Base-by-base conservation (phyloP, 2,888 invertebrate species). In the Empis livida region DNA sequence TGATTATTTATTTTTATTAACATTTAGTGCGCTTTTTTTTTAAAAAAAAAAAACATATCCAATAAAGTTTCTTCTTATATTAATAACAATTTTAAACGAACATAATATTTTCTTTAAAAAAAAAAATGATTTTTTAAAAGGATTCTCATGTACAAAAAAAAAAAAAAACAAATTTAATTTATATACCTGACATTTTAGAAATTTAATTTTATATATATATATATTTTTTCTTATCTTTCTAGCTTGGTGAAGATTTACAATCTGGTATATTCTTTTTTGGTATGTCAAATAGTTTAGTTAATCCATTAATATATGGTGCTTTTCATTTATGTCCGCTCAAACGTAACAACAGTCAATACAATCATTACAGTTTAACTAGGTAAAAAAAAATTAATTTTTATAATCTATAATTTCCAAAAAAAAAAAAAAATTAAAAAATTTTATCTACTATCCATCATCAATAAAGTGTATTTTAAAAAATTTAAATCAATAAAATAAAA, bases 281-380 rank as follows among this genome's bases (percentile, higher is more conserved):
- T 5, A 84, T 87, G 82, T 84, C 84, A 46, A 89, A 88, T 70
- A 86, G 87, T 64, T 74, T 88, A 59, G 80, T 89, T 55, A 90
- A 90, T 66, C 89, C 89, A 1, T 73, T 89, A 44, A 89, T 90
- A 56, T 89, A 90, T 58, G 89, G 89, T 31, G 87, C 87, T n/a
- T 90, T 90, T 67, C 88, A 89, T 65, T 72, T 88, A 53, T 84
- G 85, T 75, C 80, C 81, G 2, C 57, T 77, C 56, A 77, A 72
- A 55, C 54, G 62, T 10, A 61, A 62, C 49, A 56, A 59, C 45
- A 56, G 61, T 17, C 58, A 59, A 42, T 58, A 58, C 45, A 64
- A 64, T 42, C 54, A 55, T 5, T 60, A 65, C 53, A 68, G 67
- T 49, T 50, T 67, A 6, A 67, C 68, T 48, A 63, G 67, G 67